Evolutionary conservation across 2,797 vertebrate species (phyloP).

Genomic region (Poeciliopsis paucimaculata): DNA sequence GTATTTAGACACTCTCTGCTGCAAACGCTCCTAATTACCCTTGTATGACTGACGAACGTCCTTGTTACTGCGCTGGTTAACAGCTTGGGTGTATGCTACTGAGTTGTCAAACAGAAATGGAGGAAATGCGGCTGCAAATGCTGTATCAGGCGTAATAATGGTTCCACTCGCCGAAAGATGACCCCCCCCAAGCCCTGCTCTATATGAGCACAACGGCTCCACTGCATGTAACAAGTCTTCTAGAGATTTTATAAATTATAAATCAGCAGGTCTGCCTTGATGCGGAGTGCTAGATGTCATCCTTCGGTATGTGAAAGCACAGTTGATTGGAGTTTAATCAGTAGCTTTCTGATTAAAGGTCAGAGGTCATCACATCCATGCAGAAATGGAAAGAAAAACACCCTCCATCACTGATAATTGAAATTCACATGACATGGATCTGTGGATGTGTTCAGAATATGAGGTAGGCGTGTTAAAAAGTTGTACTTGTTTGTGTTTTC

Average conservation of each 20-base stretch:
- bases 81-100: conserved; percentile 46
- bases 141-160: conserved; percentile 77
- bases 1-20: conserved; percentile 12
- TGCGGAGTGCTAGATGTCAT: conserved; percentile 74
- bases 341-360: conserved; percentile 85
- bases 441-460: conserved; percentile 46
- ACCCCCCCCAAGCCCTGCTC: conserved; percentile 65
- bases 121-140: conserved; percentile 76
- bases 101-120: conserved; percentile 76
- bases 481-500: conserved; percentile 33
- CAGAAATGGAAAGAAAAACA: conserved; percentile 84
- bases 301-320: conserved; percentile 83
- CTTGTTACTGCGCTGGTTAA: conserved; percentile 46
- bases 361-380: conserved; percentile 85
- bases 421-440: conserved; percentile 78
- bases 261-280: conserved; percentile 44
- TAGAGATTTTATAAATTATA: conserved; percentile 36
- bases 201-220: conserved; percentile 45
- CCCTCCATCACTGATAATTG: conserved; percentile 84
- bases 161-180: conserved; percentile 84
- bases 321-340: conserved; percentile 84
- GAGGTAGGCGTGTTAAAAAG: conserved; percentile 24
- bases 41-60: conserved; percentile 44
- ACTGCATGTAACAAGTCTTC: conserved; percentile 56
- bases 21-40: conserved; percentile 43